Conservation (phyloP, 2,113 vertebrate genomes). For the Crypturellus undulatus region DNA sequence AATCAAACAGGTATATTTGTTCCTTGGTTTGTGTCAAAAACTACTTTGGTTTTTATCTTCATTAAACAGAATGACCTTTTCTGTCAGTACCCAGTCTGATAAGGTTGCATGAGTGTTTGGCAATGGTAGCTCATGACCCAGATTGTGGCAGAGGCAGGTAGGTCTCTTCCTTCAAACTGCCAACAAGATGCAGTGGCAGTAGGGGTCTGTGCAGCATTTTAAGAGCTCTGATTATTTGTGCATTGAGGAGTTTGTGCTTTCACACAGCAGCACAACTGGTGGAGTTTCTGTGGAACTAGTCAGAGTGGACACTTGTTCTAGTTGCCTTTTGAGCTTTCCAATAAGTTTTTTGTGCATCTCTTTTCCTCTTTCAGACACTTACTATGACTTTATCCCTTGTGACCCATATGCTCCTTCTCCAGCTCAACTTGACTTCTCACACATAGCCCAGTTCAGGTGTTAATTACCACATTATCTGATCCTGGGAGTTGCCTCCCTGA, state of each 20-base stretch:
- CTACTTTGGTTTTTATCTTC: conserved; percentile 41
- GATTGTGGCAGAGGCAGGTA: not conserved
- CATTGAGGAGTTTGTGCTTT: not conserved
- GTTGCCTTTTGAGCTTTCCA: not conserved
- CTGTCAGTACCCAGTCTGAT: not conserved
- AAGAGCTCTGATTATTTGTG: not conserved
- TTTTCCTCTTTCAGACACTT: not conserved
- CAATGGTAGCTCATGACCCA: not conserved
- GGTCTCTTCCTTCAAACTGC: not conserved
- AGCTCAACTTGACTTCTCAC: too few relatives aligned
- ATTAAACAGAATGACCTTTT: conserved; percentile 51
- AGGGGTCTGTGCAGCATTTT: not conserved
- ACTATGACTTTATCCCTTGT: accelerated
- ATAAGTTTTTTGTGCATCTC: not conserved
- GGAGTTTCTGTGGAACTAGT: not conserved
- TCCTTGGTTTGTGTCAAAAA: not conserved
- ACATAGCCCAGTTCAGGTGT: too few relatives aligned
- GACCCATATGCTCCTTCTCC: too few relatives aligned
- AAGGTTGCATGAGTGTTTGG: conserved; percentile 1
- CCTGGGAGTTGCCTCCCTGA: too few relatives aligned
- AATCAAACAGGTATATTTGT: not conserved
- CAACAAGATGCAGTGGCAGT: not conserved
- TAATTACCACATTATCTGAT: too few relatives aligned
- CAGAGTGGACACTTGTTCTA: not conserved
- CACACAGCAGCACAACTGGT: too few relatives aligned